Base-by-base conservation (phyloP, 2,113 vertebrate species). In the Atractosteus spatula region DNA sequence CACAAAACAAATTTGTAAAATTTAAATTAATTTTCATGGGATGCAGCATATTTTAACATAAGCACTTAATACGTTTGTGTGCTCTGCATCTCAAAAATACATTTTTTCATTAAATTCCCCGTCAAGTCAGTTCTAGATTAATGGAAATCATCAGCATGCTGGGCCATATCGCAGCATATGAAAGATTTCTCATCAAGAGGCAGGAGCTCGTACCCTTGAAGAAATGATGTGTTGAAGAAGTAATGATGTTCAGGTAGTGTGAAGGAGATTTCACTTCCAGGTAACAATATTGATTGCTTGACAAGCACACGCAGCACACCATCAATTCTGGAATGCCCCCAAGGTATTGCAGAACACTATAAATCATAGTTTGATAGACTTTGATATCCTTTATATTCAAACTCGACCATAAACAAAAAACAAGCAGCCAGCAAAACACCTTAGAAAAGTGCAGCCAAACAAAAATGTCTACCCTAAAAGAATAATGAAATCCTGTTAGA, bases 231-330 rank as follows among this genome's bases (percentile, higher is more conserved):
- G 5, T 64, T 64, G 13, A 17, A 41, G 41, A 64, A 51, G 47
- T 51, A 7, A 13, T 64, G 56, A 64, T 64, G 62, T 42, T 64
- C 62, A 64, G 62, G 41, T 64, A 17, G 62, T 64, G 62, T 64
- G 62, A 64, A 64, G 17, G 62, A 64, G 62, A 64, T 64, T 12
- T 17, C 17, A 42, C 62, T 64, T 64, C 17, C 62, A 64, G 62
- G 62, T 41, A 42, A 41, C 5, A 64, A 64, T 41, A 64, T 64
- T 64, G 62, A 64, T 41, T 41, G 62, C 62, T 1, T 10, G 62
- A 41, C n/a, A 64, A 64, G 17, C 17, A 64, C 17, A 64, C 3
- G 41, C 41, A 64, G 13, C n/a, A 41, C 17, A 41, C 17, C 62
- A 64, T 64, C 62, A 64, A 64, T 64, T 64, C 62, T 64, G 41